Conservation (phyloP, 2,888 invertebrate genomes). For the Cephus runcator region DNA sequence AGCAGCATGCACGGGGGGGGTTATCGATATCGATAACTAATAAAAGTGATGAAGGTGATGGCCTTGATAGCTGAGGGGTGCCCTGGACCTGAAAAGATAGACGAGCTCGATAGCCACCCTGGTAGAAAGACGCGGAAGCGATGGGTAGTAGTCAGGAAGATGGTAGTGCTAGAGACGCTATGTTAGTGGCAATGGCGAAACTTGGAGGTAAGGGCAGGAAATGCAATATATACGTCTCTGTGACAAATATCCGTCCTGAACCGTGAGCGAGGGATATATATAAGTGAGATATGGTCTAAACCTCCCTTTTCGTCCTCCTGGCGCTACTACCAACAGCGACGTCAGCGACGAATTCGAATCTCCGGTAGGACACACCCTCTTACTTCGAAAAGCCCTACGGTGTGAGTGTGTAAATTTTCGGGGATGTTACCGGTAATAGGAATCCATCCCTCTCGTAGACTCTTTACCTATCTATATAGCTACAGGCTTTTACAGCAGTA, state of each 20-base stretch:
- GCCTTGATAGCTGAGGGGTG: not conserved
- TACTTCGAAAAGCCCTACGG: not conserved
- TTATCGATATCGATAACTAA: not conserved
- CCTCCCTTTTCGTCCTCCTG: not conserved
- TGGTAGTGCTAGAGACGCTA: not conserved
- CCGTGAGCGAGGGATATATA: slow-evolving; percentile 13
- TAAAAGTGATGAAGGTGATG: not conserved
- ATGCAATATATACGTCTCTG: slow-evolving; percentile 6
- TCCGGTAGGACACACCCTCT: not conserved
- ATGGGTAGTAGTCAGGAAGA: not conserved
- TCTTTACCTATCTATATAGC: not conserved
- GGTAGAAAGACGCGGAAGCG: not conserved
- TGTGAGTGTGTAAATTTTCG: not conserved
- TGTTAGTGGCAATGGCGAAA: not conserved
- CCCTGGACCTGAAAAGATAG: not conserved
- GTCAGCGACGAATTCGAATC: not conserved
- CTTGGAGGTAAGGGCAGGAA: not conserved
- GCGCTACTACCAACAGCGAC: not conserved
- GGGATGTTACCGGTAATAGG: not conserved
- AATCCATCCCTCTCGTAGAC: not conserved
- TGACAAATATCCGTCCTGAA: slow-evolving; percentile 20
- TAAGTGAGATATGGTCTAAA: slow-evolving; percentile 18
- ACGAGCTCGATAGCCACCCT: not conserved
- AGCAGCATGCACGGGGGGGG: not conserved
- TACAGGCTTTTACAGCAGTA: not conserved